Evolutionary conservation across 2,888 invertebrate genomes (phyloP), one percentile per base, ranked within the genome.

Genomic region (Hesperia comma): DNA sequence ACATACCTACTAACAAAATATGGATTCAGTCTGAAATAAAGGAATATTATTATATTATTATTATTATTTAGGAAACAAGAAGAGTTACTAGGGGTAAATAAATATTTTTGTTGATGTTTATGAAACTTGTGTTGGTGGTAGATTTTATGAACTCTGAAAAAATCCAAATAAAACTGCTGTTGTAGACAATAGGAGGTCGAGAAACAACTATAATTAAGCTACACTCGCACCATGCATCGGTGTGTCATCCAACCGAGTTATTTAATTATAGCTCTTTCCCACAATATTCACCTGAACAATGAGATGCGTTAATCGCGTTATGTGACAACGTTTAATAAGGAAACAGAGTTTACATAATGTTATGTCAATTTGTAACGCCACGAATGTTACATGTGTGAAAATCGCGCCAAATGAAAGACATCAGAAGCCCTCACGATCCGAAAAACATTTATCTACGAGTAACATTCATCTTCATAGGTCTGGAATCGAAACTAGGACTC

Each of bases 331-430:
- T 19, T 19, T 49, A 49, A 49, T 49, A 49, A 49, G 49, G 49
- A 49, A 49, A 49, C 19, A 21, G 49, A 49, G 19, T 49, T 49
- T 49, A 49, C 49, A 49, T 19, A 49, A 49, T 26, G 19, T 21
- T 49, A 49, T 19, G 33, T 55, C n/a, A 55, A 37, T 69, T 64
- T 64, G 67, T 67, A 71, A 75, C 72, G 68, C 68, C 69, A 60
- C 54, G 53, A 61, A 68, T 64, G 17, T 15, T 46, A 49, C 19
- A n/a, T 2, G 19, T 10, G 19, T 10, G 19, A 49, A 49, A 17
- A 46, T 7, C 17, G 49, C 8, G 19, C 12, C 26, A 26, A 26
- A 26, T 26, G 26, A 26, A n/a, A n/a, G 26, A 26, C 26, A 26
- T 4, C 5, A 26, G 3, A 26, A 26, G 5, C 26, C 26, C 26